Evolutionary conservation across 2,113 vertebrate species (phyloP).

Genomic region (Thalassoma bifasciatum): DNA sequence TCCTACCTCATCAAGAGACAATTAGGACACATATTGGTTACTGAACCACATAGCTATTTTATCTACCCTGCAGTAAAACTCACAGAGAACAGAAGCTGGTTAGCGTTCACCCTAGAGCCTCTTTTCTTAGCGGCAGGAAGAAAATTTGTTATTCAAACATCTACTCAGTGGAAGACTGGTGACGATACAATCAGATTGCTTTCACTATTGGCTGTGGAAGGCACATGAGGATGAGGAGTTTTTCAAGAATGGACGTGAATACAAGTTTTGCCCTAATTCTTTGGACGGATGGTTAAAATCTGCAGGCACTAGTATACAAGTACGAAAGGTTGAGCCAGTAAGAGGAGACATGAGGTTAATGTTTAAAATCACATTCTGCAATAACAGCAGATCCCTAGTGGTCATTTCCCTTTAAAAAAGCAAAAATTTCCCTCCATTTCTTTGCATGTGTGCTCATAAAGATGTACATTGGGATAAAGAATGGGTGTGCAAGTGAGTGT

Average conservation of each 20-base stretch:
- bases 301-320: conserved; percentile 18
- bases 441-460: conserved; percentile 42
- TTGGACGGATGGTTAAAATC: conserved; percentile 23
- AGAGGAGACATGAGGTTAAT: conserved; percentile 13
- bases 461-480: conserved; percentile 25
- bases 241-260: conserved; percentile 35
- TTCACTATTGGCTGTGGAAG: conserved; percentile 59
- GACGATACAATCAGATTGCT: conserved; percentile 57
- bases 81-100: not conserved
- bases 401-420: conserved; percentile 38
- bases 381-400: conserved; percentile 17
- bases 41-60: not conserved
- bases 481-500: not conserved
- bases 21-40: not conserved
- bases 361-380: conserved; percentile 16
- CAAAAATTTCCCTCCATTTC: conserved; percentile 19
- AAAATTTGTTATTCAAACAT: not conserved
- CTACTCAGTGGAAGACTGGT: conserved; percentile 35
- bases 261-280: conserved; percentile 30
- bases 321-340: conserved; percentile 11
- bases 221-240: conserved; percentile 71
- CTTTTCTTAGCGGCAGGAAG: not conserved
- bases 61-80: conserved; percentile 5
- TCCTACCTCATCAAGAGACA: conserved; percentile 1
- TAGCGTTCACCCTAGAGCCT: not conserved